Base-by-base conservation (phyloP, 2,888 invertebrate genomes). In the Tetanocera ferruginea region DNA sequence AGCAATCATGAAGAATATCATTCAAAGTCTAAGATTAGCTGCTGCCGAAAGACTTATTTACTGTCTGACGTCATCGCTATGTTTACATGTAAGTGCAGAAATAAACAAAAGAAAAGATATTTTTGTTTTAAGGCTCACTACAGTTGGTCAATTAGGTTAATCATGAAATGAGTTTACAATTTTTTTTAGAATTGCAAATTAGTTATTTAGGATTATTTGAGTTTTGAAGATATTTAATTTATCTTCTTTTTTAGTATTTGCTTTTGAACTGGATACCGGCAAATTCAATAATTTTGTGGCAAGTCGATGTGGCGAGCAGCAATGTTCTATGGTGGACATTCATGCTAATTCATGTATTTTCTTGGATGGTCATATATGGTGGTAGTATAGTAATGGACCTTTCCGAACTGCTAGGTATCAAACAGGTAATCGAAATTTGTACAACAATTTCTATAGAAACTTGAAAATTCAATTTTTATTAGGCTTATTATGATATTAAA, bases 311-410 rank as follows among this genome's bases (percentile, higher is more conserved):
- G 5, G 87, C 87, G 17, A 87, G 89, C 19, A 91, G 88, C 79
- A 86, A 88, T 37, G 81, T 83, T 9, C 80, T 91, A 0, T 92
- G 91, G 91, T 91, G 91, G 87, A 78, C 89, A 0, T 92, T 92
- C 84, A 85, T 89, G 8, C 82, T 89, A 6, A 83, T 91, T 19
- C 93, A 93, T 83, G 82, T 87, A 0, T 80, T 91, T 43, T 91
- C 91, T 14, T 93, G 93, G 93, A 85, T 90, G 31, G 85, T 93
- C 5, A 92, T 93, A 79, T 93, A 92, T 83, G 91, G 92, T 28
- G 93, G 93, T 9, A 91, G 92, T 81, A 88, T 93, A 64, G 92
- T 93, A 83, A 92, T 93, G 91, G 93, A 93, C 84, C 89, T 93
- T 28, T 90, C 91, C 0, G 93, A 93, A 84, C 85, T 93, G 4